phyloP scores from a whole-genome alignment of 2,113 vertebrate genomes.

The Neomonachus schauinslandi region DNA sequence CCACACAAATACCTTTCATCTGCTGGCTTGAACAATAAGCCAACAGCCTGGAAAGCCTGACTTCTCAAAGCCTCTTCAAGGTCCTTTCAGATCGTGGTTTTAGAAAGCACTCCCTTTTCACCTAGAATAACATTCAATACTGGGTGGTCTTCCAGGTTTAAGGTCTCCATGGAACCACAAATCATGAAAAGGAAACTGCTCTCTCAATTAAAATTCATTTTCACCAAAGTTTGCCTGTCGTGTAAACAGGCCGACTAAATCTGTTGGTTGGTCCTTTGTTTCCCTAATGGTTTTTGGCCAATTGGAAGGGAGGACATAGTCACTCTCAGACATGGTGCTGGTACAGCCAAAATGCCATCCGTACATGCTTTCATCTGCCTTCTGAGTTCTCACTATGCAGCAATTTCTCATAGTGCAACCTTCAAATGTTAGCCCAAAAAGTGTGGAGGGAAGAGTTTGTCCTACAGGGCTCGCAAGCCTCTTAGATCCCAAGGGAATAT shows the following conservation, averaged over 20 bases:
- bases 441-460: not conserved
- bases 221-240: not conserved
- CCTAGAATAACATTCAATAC: not conserved
- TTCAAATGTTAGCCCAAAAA: slow-evolving; percentile 54
- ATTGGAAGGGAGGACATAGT: not conserved
- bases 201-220: slow-evolving; percentile 33
- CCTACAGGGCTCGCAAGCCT: not conserved
- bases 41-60: not conserved
- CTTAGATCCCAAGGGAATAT: slow-evolving; percentile 41
- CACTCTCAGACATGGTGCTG: not conserved
- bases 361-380: not conserved
- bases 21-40: not conserved
- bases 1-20: not conserved
- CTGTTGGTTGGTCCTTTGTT: not conserved
- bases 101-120: not conserved
- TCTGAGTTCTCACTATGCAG: not conserved
- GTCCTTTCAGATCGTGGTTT: slow-evolving; percentile 31
- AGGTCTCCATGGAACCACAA: slow-evolving; percentile 9
- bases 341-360: not conserved
- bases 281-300: not conserved
- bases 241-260: not conserved
- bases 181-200: not conserved
- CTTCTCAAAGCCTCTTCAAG: not conserved
- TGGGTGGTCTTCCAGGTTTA: not conserved
- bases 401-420: not conserved